Conservation (phyloP, 2,797 vertebrate species). For the Rhabdomys pumilio region DNA sequence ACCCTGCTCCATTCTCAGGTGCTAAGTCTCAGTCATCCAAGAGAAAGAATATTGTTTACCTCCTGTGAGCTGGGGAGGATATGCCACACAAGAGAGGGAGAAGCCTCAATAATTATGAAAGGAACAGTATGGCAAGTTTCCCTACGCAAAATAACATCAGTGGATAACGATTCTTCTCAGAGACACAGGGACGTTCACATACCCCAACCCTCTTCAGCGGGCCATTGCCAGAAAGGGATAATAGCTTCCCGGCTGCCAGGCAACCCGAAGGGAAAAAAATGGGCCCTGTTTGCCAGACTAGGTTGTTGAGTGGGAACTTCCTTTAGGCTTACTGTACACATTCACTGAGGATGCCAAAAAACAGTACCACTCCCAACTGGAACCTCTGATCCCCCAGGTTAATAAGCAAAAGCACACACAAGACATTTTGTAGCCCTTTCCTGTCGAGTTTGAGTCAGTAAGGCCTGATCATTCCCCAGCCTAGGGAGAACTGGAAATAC, state of each 20-base stretch:
- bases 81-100: not conserved
- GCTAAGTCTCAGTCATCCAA: not conserved
- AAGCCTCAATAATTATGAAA: constrained; percentile 47
- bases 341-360: not conserved
- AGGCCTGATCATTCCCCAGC: not conserved
- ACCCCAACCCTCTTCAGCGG: constrained; percentile 59
- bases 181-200: constrained; percentile 71
- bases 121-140: constrained; percentile 65
- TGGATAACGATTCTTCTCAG: constrained; percentile 68
- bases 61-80: not conserved
- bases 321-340: not conserved
- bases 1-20: too few species aligned
- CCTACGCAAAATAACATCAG: constrained; percentile 51
- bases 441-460: not conserved
- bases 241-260: constrained; percentile 19
- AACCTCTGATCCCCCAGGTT: not conserved
- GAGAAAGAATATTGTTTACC: not conserved
- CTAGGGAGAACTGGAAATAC: not conserved
- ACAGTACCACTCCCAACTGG: not conserved
- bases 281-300: not conserved
- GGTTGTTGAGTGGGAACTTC: not conserved
- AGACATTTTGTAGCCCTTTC: not conserved
- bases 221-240: constrained; percentile 3
- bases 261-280: not conserved
- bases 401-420: not conserved